Percentiles rank a stretch among this genome's conserved stretches.
Conservation (phyloP, 2,797 vertebrate genomes). For the Cossypha caffra region DNA sequence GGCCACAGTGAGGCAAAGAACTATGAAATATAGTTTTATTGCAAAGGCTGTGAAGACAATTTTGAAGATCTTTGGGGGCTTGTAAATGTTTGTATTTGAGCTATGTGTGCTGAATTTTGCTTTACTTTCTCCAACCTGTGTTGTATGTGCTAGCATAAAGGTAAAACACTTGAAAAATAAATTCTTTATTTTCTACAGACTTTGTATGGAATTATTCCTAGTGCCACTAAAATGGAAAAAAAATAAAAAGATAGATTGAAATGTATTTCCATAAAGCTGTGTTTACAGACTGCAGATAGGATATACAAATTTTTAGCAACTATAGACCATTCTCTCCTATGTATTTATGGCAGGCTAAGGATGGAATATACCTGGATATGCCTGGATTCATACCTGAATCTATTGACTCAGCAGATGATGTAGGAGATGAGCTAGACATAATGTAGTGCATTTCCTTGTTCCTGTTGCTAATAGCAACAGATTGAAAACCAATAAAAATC, state of each 20-base stretch:
- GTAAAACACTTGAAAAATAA: neutral
- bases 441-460: neutral
- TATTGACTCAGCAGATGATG: neutral
- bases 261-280: neutral
- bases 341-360: neutral
- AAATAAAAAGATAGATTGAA: neutral
- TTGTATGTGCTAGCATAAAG: neutral
- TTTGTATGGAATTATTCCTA: neutral
- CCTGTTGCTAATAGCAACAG: neutral
- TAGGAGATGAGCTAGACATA: neutral
- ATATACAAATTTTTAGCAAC: neutral
- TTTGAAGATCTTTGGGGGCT: no score
- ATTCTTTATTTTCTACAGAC: neutral
- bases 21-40: neutral
- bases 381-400: neutral
- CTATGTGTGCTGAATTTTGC: neutral
- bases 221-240: neutral
- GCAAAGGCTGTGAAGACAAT: neutral
- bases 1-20: neutral
- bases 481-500: neutral
- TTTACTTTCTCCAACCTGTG: neutral
- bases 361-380: neutral
- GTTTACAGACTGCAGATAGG: neutral
- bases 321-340: neutral
- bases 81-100: neutral